These are phyloP conservation scores for Schmidtea mediterranea DNA, from an alignment of 1,140 invertebrate genomes.

Conservation along the genomic window DNA sequence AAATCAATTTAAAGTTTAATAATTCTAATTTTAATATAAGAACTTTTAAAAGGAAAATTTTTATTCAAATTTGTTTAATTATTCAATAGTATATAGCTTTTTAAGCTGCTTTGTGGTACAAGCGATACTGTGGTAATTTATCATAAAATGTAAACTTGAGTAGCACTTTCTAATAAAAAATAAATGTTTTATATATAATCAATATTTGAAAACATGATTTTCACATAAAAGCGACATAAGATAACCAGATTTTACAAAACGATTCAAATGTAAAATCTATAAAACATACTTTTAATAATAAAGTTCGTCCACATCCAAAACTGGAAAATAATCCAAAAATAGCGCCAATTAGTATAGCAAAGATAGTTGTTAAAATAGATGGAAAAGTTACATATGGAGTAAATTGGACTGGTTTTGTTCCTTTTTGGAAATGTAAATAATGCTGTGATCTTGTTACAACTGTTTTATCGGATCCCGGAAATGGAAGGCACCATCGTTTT, in stretches of 20 bases:
- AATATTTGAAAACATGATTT: neutral
- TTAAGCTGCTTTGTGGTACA: no score
- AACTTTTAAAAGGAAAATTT: no score
- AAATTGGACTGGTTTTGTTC: conserved; percentile 18
- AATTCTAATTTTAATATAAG: no score
- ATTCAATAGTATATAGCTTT: no score
- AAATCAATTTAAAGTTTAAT: no score
- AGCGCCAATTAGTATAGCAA: conserved; percentile 30
- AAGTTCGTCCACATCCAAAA: conserved; percentile 34
- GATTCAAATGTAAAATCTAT: conserved; percentile 4
- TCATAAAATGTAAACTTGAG: no score
- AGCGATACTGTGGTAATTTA: no score
- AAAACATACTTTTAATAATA: conserved; percentile 35
- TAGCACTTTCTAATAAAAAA: no score
- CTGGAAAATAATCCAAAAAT: conserved; percentile 39
- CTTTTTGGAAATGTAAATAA: conserved; percentile 3
- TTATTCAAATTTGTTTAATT: no score
- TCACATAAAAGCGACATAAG: no score
- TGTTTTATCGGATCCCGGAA: conserved; percentile 48
- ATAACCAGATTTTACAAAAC: no score
- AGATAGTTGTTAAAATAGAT: conserved; percentile 21
- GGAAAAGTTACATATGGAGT: conserved; percentile 20
- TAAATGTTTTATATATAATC: no score
- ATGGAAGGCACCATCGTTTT: conserved; percentile 43
- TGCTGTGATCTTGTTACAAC: conserved; percentile 47